Evolutionary conservation across 2,888 invertebrate species (phyloP).

Genomic region (Sturmia bella): DNA sequence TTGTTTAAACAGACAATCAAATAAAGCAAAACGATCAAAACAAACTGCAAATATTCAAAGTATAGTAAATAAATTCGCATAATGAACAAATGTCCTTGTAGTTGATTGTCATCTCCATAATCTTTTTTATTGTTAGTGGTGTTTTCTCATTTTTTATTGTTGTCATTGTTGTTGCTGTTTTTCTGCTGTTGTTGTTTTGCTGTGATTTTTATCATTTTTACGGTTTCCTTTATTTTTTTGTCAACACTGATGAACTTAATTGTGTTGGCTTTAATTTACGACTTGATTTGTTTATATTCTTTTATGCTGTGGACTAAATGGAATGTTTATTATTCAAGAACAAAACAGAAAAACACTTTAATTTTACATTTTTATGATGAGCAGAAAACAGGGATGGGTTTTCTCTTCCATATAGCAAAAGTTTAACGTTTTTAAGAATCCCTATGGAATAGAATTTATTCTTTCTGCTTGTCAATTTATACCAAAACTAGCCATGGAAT

Average conservation of each 20-base stretch:
- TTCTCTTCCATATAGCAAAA: too few relatives aligned
- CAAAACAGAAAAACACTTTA: too few relatives aligned
- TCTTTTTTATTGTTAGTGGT: conserved; percentile 22
- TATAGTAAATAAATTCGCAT: conserved; percentile 20
- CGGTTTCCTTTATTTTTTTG: conserved; percentile 41
- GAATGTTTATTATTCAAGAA: too few relatives aligned
- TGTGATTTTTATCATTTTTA: not conserved
- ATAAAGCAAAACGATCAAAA: not conserved
- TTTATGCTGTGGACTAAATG: not conserved
- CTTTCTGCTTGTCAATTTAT: too few relatives aligned
- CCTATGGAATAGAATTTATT: too few relatives aligned
- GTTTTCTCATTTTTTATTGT: not conserved
- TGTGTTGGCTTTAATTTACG: conserved; percentile 39
- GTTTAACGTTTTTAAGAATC: too few relatives aligned
- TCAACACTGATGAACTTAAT: conserved; percentile 54
- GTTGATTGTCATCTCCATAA: conserved; percentile 49
- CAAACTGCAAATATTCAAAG: conserved; percentile 29
- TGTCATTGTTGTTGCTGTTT: not conserved
- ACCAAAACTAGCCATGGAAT: too few relatives aligned
- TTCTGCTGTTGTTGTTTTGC: not conserved
- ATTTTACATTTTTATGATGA: too few relatives aligned
- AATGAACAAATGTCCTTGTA: conserved; percentile 57
- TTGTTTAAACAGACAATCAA: conserved; percentile 1
- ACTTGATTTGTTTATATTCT: conserved; percentile 15
- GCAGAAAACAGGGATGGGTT: too few relatives aligned